Evolutionary conservation across 2,797 vertebrate genomes (phyloP).

Genomic region (Cetoscarus ocellatus): DNA sequence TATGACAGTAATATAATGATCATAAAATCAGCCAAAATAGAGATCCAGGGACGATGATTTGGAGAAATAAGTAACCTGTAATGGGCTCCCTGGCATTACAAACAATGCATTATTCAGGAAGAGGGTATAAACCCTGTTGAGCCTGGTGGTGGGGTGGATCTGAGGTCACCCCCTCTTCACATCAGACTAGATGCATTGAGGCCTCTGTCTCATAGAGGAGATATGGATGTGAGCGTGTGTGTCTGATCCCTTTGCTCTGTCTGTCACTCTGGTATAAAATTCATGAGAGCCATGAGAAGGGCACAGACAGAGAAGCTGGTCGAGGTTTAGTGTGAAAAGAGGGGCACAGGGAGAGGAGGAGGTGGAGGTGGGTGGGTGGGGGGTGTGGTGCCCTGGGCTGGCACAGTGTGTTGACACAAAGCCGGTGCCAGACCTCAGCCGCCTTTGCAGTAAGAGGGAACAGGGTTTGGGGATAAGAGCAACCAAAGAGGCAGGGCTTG

Average conservation of each 20-base stretch:
- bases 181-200: conserved; percentile 25
- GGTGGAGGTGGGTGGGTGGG: conserved; percentile 73
- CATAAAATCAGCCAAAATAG: too few relatives aligned
- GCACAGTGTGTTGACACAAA: conserved; percentile 81
- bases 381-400: conserved; percentile 73
- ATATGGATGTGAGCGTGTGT: conserved; percentile 32
- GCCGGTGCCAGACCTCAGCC: conserved; percentile 80
- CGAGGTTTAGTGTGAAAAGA: conserved; percentile 70
- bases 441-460: conserved; percentile 67
- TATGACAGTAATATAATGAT: too few relatives aligned
- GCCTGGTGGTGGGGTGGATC: conserved; percentile 11
- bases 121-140: neutral
- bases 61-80: neutral
- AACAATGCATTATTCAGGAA: too few relatives aligned
- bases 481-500: conserved; percentile 37
- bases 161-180: conserved; percentile 19
- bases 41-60: neutral
- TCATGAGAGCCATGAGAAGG: conserved; percentile 75
- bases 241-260: conserved; percentile 47
- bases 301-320: conserved; percentile 62
- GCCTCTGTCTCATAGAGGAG: conserved; percentile 23
- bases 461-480: conserved; percentile 68
- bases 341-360: conserved; percentile 50
- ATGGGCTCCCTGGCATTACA: neutral
- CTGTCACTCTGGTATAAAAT: conserved; percentile 82